Conservation (phyloP, 1,140 invertebrate genomes). For the Leucophenga varia region DNA sequence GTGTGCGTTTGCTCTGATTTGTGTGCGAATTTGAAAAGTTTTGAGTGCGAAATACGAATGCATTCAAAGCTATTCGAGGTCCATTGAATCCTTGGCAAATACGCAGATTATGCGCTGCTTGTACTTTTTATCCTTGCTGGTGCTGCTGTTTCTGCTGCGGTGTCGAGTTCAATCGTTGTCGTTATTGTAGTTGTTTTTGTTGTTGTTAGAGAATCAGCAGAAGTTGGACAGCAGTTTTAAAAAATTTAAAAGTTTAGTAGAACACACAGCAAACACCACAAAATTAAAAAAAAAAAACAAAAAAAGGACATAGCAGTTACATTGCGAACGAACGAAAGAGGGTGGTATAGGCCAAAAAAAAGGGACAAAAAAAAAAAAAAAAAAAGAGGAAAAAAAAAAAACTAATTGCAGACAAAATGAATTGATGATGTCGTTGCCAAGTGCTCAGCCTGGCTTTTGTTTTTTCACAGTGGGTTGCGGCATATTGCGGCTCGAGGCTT, state of each 20-base stretch:
- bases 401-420: slow-evolving; percentile 49
- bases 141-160: not conserved
- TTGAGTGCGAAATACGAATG: slow-evolving; percentile 26
- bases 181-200: no score
- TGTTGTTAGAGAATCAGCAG: slow-evolving; percentile 17
- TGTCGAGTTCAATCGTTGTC: no score
- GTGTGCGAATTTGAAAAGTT: slow-evolving; percentile 32
- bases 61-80: slow-evolving; percentile 29
- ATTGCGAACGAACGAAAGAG: slow-evolving; percentile 15
- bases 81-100: slow-evolving; percentile 26
- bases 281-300: not conserved
- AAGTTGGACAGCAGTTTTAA: slow-evolving; percentile 31
- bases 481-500: slow-evolving; percentile 40
- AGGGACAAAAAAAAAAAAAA: slow-evolving; percentile 24
- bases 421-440: slow-evolving; percentile 50
- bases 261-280: not conserved
- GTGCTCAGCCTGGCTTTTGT: no score
- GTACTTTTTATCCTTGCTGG: no score
- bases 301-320: slow-evolving; percentile 23
- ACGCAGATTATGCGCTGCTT: slow-evolving; percentile 4
- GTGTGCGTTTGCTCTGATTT: no score
- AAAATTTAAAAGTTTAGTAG: slow-evolving; percentile 3
- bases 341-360: slow-evolving; percentile 5
- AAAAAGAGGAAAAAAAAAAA: slow-evolving; percentile 22
- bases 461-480: no score